phyloP scores from a whole-genome alignment of 2,888 invertebrate species.

The Eustalomyia histrio region DNA sequence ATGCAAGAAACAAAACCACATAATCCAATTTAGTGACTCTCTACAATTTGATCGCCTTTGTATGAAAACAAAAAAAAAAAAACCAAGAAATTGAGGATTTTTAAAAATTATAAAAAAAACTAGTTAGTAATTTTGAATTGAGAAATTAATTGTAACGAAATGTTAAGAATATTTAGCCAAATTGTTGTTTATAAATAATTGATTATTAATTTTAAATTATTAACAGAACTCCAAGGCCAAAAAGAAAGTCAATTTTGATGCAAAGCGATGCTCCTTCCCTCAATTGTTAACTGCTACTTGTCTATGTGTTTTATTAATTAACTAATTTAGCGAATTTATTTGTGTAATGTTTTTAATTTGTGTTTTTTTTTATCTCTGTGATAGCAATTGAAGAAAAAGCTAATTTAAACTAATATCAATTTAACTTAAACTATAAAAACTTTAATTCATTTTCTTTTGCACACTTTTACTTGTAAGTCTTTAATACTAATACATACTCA shows the following conservation, averaged over 20 bases:
- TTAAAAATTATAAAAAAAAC: not conserved
- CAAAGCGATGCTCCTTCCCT: constrained; percentile 52
- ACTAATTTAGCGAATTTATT: constrained; percentile 13
- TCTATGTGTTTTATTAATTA: constrained; percentile 20
- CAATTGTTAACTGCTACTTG: constrained; percentile 55
- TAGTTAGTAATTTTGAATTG: not conserved
- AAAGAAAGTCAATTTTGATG: constrained; percentile 59
- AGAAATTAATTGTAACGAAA: not conserved
- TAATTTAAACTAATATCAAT: constrained; percentile 43
- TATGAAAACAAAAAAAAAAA: not conserved
- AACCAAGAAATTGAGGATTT: not conserved
- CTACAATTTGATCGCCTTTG: constrained; percentile 18
- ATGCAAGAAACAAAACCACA: constrained; percentile 54
- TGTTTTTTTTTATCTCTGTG: constrained; percentile 63
- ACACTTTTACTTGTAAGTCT: not conserved
- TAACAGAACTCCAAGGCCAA: constrained; percentile 51
- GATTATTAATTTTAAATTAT: constrained; percentile 21
- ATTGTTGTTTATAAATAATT: constrained; percentile 46
- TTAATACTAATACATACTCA: constrained; percentile 26
- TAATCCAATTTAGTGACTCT: constrained; percentile 54
- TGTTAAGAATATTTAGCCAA: constrained; percentile 55
- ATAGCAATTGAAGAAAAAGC: constrained; percentile 60
- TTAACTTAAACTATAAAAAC: constrained; percentile 35
- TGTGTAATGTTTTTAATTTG: constrained; percentile 45
- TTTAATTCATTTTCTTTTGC: constrained; percentile 2